phyloP scores from a whole-genome alignment of 30 jellyfish, hydroid and myxozoan species.

The Hydra vulgaris region DNA sequence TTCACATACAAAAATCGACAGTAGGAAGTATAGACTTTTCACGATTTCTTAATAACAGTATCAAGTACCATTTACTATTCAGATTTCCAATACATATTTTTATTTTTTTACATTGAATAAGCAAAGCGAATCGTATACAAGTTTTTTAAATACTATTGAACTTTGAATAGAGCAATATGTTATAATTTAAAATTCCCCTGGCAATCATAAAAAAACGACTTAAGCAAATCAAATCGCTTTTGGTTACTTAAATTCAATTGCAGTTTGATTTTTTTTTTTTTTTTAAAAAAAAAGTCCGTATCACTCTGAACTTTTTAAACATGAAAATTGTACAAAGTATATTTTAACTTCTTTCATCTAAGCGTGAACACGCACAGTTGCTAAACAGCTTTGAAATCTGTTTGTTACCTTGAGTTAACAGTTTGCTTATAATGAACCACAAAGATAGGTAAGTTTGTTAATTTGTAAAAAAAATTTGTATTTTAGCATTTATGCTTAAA shows the following conservation, averaged over 20 bases:
- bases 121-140: background rate
- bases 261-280: background rate
- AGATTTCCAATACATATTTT: background rate
- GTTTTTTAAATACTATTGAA: background rate
- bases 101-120: background rate
- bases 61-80: background rate
- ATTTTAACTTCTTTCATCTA: background rate
- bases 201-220: background rate
- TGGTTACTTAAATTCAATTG: too few species aligned
- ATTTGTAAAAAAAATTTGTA: too few species aligned
- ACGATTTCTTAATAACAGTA: background rate
- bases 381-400: background rate
- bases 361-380: background rate
- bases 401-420: background rate
- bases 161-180: background rate
- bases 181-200: background rate
- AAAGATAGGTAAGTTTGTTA: background rate
- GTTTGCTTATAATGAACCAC: background rate
- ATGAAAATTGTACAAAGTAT: too few species aligned
- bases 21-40: background rate
- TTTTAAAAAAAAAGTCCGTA: background rate
- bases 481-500: too few species aligned
- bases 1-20: too few species aligned
- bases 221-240: background rate
- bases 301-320: too few species aligned